Evolutionary conservation across 2,797 vertebrate genomes (phyloP), one percentile per base, ranked within the genome.

Genomic region (Myiothlypis chrysogaster): DNA sequence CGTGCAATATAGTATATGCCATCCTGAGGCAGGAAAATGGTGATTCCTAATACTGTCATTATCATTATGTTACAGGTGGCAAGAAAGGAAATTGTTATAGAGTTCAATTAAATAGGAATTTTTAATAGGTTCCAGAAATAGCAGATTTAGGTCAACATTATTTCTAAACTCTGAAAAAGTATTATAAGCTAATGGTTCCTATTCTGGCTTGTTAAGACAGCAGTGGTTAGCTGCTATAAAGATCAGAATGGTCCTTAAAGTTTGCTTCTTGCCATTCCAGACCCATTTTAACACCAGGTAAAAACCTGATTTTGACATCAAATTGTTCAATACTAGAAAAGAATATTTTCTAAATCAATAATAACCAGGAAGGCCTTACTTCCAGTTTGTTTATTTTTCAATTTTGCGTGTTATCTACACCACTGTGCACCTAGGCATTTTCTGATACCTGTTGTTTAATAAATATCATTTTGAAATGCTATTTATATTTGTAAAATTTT

Each of bases 81-180:
- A 43, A 65, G 56, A 85, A 82, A 76, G 22, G 18, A 84, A 63
- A 49, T 47, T 46, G 14, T n/a, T 88, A 43, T 2, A 28, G 50
- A 59, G 11, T 93, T 93, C 25, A 76, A 21, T 70, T 90, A 39
- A 88, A n/a, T 2, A 2, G 28, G 24, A 76, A 44, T 56, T 76
- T 85, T 63, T 70, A 65, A 70, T 49, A 61, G 18, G 14, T 84
- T 82, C 19, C n/a, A 65, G 64, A 79, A 89, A 59, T 25, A 78
- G 55, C 15, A 87, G n/a, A 87, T 90, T 76, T 75, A 93, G 81
- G 70, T 79, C 65, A 88, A 76, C n/a, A 41, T 88, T 88, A 70
- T 94, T 89, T 84, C 73, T 87, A 77, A 59, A 35, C 13, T 70
- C 37, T 65, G 43, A 79, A 63, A 39, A 83, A 82, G 10, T 46